Evolutionary conservation across 2,888 invertebrate genomes (phyloP), one percentile per base, ranked within the genome.

Genomic region (Exephanes ischioxanthus): DNA sequence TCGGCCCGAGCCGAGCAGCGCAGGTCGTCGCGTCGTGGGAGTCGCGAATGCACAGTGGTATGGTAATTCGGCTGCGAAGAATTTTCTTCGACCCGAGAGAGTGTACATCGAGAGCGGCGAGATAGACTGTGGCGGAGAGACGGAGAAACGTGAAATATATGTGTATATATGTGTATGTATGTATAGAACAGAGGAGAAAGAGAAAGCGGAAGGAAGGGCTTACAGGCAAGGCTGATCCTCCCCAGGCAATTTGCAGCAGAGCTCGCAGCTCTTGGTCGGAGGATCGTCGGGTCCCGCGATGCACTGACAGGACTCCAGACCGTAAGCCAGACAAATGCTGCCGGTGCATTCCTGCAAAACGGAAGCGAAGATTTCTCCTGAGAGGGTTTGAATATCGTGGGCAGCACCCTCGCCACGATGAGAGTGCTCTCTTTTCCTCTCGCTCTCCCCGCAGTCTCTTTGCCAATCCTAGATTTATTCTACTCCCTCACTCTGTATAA

Each of bases 261-360:
- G 95, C 94, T 98, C 98, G 94, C 98, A 98, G 2, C 98, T 97
- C 89, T 98, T 97, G 48, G 97, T 97, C 87, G 97, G 96, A 90
- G 96, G 96, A 93, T 98, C 98, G 89, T 95, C 96, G 73, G 96
- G 95, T 30, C 96, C 96, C 4, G 97, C 96, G 88, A 96, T 96
- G 93, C 98, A 98, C 94, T 98, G 98, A 92, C 99, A 99, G 61
- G 99, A 99, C 94, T 98, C 98, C 94, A 99, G 95, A 4, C 98
- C 98, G 93, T 99, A 98, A 4, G 98, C 98, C 90, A 98, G 95
- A 95, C 99, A 99, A 92, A 99, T 98, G 11, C 99, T 99, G 1
- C 98, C 98, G 0, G 98, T 98, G 93, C 99, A 99, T 94, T 98
- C 97, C 97, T 97, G 92, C 33, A 82, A 84, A 85, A 83, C 83